A percentile compares a stretch with the other conserved stretches of the same genome.
These are phyloP conservation scores for Trichacis sp. DNA, from an alignment of 2,888 invertebrate genomes.

Conservation along the genomic window DNA sequence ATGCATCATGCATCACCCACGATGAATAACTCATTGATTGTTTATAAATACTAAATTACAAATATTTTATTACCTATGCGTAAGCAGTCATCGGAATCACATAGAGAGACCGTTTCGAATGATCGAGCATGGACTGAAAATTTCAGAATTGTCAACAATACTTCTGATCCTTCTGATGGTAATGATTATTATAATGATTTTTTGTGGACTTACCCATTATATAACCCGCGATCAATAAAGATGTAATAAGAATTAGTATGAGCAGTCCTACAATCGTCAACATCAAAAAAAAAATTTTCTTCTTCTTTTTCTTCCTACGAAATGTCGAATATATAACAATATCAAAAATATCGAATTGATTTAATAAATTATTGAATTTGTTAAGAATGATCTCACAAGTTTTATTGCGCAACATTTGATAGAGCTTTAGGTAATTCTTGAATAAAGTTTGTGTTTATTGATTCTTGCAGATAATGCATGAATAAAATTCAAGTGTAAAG, in stretches of 20 bases:
- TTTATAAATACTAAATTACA: too few species aligned
- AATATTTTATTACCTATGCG: slow-evolving; percentile 70
- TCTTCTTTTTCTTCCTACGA: slow-evolving; percentile 21
- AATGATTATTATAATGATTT: too few species aligned
- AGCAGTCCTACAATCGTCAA: slow-evolving; percentile 14
- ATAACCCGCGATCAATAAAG: slow-evolving; percentile 17
- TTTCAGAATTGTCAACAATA: too few species aligned
- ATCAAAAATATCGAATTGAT: too few species aligned
- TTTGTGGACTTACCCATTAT: slow-evolving; percentile 24
- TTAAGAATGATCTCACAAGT: too few species aligned
- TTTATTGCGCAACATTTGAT: too few species aligned
- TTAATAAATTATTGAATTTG: too few species aligned
- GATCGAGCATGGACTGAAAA: not conserved
- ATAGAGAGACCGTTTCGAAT: slow-evolving; percentile 61
- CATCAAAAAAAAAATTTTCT: slow-evolving; percentile 19
- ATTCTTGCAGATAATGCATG: not conserved
- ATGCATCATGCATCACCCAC: too few species aligned
- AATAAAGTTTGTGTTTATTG: not conserved
- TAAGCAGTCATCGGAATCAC: slow-evolving; percentile 78
- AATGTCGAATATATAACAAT: too few species aligned
- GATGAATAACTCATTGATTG: too few species aligned
- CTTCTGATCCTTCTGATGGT: too few species aligned
- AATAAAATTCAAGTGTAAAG: not conserved
- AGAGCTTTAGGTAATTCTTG: too few species aligned
- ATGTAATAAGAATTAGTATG: slow-evolving; percentile 14